Conservation (phyloP, 2,797 vertebrate species). For the Tympanoctomys barrerae region DNA sequence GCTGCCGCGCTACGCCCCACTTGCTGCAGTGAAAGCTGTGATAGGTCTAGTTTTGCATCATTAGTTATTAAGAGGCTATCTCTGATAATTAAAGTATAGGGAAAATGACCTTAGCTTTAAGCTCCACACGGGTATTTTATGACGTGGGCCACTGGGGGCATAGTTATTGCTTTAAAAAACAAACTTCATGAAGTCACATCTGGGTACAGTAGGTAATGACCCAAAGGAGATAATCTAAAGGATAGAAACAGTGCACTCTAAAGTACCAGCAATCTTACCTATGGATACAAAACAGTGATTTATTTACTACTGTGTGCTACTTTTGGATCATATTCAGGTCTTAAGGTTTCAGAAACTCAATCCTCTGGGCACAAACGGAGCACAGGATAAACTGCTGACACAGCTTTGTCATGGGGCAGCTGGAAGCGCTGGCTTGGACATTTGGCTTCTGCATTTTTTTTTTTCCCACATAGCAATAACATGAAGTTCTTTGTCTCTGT, state of each 20-base stretch:
- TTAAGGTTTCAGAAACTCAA: not conserved
- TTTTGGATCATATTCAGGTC: conserved; percentile 27
- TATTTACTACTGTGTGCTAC: not conserved
- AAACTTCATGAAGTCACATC: not conserved
- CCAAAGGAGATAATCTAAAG: not conserved
- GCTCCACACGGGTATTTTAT: conserved; percentile 3
- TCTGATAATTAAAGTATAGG: not conserved
- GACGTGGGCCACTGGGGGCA: not conserved
- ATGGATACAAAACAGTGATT: not conserved
- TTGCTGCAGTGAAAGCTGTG: not conserved
- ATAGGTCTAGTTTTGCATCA: conserved; percentile 2
- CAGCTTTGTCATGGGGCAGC: not conserved
- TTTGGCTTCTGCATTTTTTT: not conserved
- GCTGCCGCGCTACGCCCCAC: not conserved
- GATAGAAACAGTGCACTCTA: not conserved
- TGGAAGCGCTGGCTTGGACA: not conserved
- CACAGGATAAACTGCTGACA: rapidly evolving
- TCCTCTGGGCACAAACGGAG: not conserved
- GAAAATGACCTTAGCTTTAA: not conserved
- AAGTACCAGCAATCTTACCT: conserved; percentile 16
- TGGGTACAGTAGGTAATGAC: not conserved
- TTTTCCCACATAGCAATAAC: too few relatives aligned
- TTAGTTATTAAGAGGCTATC: not conserved
- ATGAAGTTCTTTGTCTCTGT: not conserved
- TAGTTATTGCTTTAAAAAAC: not conserved